Evolutionary conservation across 2,888 invertebrate species (phyloP), one percentile per base, ranked within the genome.

Genomic region (Vesta saturnalis): DNA sequence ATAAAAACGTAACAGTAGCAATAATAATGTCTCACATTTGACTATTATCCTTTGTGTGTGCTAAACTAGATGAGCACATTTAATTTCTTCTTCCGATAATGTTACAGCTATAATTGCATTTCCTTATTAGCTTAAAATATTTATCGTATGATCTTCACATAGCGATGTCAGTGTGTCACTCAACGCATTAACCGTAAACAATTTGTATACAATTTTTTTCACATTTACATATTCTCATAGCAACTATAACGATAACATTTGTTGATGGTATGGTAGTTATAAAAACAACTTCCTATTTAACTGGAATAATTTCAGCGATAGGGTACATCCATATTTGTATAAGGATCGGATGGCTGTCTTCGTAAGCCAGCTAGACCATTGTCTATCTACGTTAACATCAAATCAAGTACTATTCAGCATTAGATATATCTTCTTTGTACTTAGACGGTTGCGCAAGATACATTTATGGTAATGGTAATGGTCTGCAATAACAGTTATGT

Each of bases 381-480:
- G 52, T 52, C 52, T 52, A 52, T 52, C 52, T 52, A 52, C 21
- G 52, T 12, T 52, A 52, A 52, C 52, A 52, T 52, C 52, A 52
- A 52, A 52, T 52, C 52, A 52, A 52, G 19, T 52, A 12, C 21
- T 52, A 52, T 52, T 52, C 52, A 19, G 21, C 12, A 18, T 52
- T 52, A 52, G 52, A 52, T 52, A 52, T 19, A 52, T 52, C 52
- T 52, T 52, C 52, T 52, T 52, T 52, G 52, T 52, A 19, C 52
- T 52, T 19, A 19, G 52, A 52, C 52, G 52, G 52, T 52, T 19
- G 21, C 47, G 21, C 14, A 18, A 49, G 16, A 21, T 19, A 52
- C 52, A 52, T 52, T 52, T 52, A 52, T 52, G 52, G 52, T 52
- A 52, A 52, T 52, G 52, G 52, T 52, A 52, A 52, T 52, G 52